Percentiles rank a stretch among this genome's conserved stretches.
Conservation (phyloP, 1,140 invertebrate species). For the Trissolcus basalis region DNA sequence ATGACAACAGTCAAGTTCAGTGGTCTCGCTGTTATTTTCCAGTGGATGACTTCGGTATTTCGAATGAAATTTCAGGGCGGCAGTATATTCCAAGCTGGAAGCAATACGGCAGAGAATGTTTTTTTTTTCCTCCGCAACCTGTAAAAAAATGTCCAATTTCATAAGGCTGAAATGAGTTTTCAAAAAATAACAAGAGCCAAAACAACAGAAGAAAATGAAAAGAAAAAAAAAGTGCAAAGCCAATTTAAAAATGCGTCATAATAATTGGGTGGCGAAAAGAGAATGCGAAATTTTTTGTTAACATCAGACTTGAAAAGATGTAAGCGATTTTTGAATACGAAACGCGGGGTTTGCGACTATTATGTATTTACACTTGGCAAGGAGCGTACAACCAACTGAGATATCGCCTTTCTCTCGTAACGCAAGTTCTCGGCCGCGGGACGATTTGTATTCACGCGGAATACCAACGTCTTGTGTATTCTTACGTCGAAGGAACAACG, state of each 20-base stretch:
- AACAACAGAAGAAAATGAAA: too few species aligned
- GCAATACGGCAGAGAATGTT: constrained; percentile 1
- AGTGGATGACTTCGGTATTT: constrained; percentile 47
- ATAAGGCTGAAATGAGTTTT: too few species aligned
- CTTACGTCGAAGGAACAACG: constrained; percentile 18
- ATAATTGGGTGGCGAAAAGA: too few species aligned
- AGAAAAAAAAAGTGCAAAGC: too few species aligned
- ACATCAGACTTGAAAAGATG: neutral
- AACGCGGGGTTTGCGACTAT: constrained; percentile 34
- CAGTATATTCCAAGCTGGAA: neutral
- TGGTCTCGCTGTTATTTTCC: constrained; percentile 47
- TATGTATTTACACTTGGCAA: constrained; percentile 53
- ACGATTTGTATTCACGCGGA: constrained; percentile 59
- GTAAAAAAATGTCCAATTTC: too few species aligned
- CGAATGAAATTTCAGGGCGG: constrained; percentile 21
- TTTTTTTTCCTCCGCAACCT: too few species aligned
- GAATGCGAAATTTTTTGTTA: neutral
- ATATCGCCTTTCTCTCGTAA: constrained; percentile 56
- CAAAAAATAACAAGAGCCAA: too few species aligned
- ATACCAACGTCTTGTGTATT: constrained; percentile 39
- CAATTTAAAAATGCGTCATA: too few species aligned
- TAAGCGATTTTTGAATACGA: neutral
- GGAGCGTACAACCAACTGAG: constrained; percentile 34
- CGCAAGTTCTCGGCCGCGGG: constrained; percentile 42
- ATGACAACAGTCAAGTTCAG: constrained; percentile 49